phyloP scores from a whole-genome alignment of 2,888 invertebrate genomes.

The Hydrotaea diabolus region DNA sequence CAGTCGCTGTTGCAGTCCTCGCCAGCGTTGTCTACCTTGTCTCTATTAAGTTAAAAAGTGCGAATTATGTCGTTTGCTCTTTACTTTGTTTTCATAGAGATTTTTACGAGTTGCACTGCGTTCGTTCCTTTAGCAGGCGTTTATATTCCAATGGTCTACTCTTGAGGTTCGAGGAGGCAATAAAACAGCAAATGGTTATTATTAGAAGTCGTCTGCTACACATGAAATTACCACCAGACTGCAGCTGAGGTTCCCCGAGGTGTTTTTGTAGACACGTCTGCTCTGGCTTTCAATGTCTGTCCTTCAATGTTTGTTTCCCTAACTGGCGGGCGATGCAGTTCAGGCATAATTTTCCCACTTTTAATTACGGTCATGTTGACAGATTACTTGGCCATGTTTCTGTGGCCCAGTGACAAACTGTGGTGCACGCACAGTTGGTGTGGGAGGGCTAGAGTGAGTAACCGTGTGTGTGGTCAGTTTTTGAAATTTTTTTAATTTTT shows the following conservation, averaged over 20 bases:
- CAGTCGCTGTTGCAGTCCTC: constrained; percentile 9
- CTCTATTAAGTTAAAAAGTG: constrained; percentile 53
- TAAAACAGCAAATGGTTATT: constrained; percentile 56
- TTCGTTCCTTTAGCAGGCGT: constrained; percentile 39
- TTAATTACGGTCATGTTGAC: constrained; percentile 62
- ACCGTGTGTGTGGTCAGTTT: constrained; percentile 46
- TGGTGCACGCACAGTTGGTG: constrained; percentile 14
- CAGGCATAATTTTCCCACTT: constrained; percentile 34
- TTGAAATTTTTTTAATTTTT: background rate
- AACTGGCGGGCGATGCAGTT: constrained; percentile 2
- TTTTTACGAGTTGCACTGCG: constrained; percentile 58
- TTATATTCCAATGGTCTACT: background rate
- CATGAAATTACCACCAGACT: constrained; percentile 49
- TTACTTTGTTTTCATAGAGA: constrained; percentile 48
- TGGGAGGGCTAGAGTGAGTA: background rate
- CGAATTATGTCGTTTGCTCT: constrained; percentile 60
- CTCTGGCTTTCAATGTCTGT: background rate
- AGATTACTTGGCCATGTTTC: constrained; percentile 46
- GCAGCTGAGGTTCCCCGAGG: constrained; percentile 66
- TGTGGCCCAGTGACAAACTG: background rate
- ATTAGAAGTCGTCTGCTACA: constrained; percentile 55
- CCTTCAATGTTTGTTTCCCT: constrained; percentile 3
- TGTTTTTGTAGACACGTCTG: constrained; percentile 57
- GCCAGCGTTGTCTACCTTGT: constrained; percentile 40
- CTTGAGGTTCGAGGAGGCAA: constrained; percentile 49